Conservation (phyloP, 2,888 invertebrate genomes). For the Trachelus tabidus region DNA sequence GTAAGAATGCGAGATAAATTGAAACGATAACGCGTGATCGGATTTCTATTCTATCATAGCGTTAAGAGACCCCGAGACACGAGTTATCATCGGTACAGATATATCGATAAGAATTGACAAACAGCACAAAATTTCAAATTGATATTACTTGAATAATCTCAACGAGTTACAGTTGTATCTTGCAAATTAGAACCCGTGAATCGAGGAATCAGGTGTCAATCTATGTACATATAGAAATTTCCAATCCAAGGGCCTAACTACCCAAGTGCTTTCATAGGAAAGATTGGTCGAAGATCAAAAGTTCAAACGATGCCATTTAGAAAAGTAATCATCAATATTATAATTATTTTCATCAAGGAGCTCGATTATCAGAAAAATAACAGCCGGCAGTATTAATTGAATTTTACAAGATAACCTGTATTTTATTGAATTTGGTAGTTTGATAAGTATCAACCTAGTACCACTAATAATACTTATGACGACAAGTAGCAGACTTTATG, state of each 20-base stretch:
- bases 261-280: not conserved
- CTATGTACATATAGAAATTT: not conserved
- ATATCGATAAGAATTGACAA: not conserved
- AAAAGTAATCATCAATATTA: not conserved
- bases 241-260: not conserved
- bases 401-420: not conserved
- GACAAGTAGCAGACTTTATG: not conserved
- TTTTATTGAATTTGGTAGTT: not conserved
- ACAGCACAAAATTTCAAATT: not conserved
- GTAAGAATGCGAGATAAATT: not conserved
- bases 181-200: not conserved
- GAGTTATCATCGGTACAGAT: not conserved
- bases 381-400: not conserved
- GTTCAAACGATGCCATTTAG: not conserved
- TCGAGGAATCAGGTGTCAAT: not conserved
- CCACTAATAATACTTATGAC: not conserved
- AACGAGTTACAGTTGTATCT: not conserved
- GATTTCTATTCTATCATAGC: not conserved
- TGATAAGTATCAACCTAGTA: not conserved
- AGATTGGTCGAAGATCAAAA: not conserved
- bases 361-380: not conserved
- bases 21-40: not conserved
- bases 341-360: not conserved
- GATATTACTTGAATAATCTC: too few relatives aligned
- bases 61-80: not conserved